Percentiles rank a stretch among this genome's conserved stretches.
phyloP scores from a whole-genome alignment of 2,888 invertebrate species.

The Eilema caniola region DNA sequence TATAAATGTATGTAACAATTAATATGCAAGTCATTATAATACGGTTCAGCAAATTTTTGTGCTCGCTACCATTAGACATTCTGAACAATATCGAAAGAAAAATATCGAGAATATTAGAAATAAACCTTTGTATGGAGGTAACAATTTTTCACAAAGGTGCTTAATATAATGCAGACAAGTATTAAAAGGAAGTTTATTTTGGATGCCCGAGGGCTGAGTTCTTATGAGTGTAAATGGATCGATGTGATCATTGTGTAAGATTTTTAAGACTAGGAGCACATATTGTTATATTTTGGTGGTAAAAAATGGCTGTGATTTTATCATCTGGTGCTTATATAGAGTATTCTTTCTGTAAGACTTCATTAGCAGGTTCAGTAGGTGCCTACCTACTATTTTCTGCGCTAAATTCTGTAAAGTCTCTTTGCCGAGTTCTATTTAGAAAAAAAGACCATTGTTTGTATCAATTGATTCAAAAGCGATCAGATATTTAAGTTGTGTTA shows the following conservation, averaged over 20 bases:
- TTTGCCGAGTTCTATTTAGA: too few relatives aligned
- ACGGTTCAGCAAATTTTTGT: neutral
- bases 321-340: neutral
- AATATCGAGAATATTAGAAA: neutral
- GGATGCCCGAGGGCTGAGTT: neutral
- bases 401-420: too few relatives aligned
- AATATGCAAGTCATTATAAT: neutral
- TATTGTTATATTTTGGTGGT: neutral
- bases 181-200: constrained; percentile 4
- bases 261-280: neutral
- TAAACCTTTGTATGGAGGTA: neutral
- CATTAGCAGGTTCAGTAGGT: too few relatives aligned
- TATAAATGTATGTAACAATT: neutral
- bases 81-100: neutral
- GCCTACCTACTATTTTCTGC: too few relatives aligned
- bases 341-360: too few relatives aligned
- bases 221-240: neutral
- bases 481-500: too few relatives aligned
- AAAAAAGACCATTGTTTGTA: too few relatives aligned
- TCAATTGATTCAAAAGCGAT: too few relatives aligned
- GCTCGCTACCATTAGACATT: neutral
- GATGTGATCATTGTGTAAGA: neutral
- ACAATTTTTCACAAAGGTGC: neutral
- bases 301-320: neutral
- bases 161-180: constrained; percentile 1